Conservation (phyloP, 1,140 invertebrate species). For the Drosophila sproati region DNA sequence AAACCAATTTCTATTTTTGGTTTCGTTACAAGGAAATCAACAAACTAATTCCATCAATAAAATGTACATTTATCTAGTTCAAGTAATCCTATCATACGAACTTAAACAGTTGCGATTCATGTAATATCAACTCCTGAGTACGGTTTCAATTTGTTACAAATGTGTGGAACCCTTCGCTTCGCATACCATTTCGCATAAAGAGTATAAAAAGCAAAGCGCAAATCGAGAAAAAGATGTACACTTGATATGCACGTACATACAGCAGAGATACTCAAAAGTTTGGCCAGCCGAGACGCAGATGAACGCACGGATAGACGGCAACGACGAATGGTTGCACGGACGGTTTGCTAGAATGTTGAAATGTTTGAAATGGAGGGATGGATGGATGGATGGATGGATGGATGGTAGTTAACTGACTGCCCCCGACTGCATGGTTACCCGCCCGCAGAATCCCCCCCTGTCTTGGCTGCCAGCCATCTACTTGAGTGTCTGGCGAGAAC, state of each 20-base stretch:
- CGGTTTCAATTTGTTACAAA: conserved; percentile 6
- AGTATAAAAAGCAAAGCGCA: conserved; percentile 49
- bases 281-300: conserved; percentile 52
- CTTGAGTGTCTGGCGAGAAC: conserved; percentile 76
- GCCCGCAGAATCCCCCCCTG: not conserved
- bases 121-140: not conserved
- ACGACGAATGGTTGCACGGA: conserved; percentile 57
- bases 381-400: conserved; percentile 57
- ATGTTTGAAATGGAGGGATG: conserved; percentile 20
- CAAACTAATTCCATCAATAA: not conserved
- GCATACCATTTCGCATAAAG: conserved; percentile 1
- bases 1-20: too few species aligned
- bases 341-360: conserved; percentile 51
- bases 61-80: not conserved
- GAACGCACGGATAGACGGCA: conserved; percentile 59
- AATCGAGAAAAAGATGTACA: conserved; percentile 58
- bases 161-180: not conserved
- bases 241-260: conserved; percentile 51
- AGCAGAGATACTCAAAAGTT: conserved; percentile 27
- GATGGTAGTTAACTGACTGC: conserved; percentile 53
- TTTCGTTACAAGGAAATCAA: too few species aligned
- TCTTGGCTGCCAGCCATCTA: conserved; percentile 53
- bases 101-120: not conserved
- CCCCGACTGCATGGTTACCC: conserved; percentile 24
- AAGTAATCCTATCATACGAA: not conserved